phyloP scores from a whole-genome alignment of 1,140 invertebrate species.

The Lucilia sericata region DNA sequence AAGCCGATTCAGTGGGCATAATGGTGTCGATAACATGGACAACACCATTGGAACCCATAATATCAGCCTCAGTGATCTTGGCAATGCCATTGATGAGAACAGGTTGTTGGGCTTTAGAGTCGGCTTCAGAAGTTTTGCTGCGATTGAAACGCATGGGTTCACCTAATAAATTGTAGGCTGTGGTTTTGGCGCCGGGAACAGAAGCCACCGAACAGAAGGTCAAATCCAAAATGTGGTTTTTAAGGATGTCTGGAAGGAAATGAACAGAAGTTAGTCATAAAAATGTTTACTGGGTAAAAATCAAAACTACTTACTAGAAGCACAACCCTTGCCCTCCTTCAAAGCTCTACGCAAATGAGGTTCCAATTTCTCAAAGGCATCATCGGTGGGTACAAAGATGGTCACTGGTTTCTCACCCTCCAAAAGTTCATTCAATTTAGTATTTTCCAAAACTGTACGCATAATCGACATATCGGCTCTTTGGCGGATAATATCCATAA shows the following conservation, averaged over 20 bases:
- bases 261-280: background rate
- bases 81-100: conserved; percentile 69
- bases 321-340: conserved; percentile 69
- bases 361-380: conserved; percentile 72
- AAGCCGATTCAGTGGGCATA: conserved; percentile 72
- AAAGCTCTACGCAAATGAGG: conserved; percentile 66
- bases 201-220: conserved; percentile 76
- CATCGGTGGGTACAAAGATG: conserved; percentile 76
- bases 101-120: conserved; percentile 51
- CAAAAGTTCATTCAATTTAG: conserved; percentile 61
- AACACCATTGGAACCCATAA: conserved; percentile 77
- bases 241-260: conserved; percentile 71
- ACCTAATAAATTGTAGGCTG: conserved; percentile 71
- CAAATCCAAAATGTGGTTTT: conserved; percentile 75
- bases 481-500: conserved; percentile 68
- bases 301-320: conserved; percentile 66
- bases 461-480: conserved; percentile 66
- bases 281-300: background rate
- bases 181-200: conserved; percentile 69
- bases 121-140: conserved; percentile 53
- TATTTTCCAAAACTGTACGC: conserved; percentile 64
- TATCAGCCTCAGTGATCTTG: conserved; percentile 68
- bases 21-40: conserved; percentile 77
- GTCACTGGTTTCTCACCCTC: conserved; percentile 73
- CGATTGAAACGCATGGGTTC: conserved; percentile 71